phyloP scores from a whole-genome alignment of 2,113 vertebrate genomes.

The Apus apus region DNA sequence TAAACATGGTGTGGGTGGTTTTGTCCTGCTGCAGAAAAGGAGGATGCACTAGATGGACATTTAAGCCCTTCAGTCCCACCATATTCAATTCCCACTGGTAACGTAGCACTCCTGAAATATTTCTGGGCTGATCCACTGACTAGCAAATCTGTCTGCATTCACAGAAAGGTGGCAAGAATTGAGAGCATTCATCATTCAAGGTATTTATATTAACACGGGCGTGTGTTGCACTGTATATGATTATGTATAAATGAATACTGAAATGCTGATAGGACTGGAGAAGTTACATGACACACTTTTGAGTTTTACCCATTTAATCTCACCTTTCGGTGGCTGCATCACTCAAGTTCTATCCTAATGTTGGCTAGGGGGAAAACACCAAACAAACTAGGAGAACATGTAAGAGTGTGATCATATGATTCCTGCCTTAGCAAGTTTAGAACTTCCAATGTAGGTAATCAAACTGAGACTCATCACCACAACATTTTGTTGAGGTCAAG shows the following conservation, averaged over 20 bases:
- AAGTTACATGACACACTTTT: not conserved
- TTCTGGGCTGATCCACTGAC: not conserved
- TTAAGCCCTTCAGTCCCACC: not conserved
- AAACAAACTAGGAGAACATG: not conserved
- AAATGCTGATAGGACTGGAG: not conserved
- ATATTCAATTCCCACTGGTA: not conserved
- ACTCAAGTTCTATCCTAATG: not conserved
- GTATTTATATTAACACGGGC: not conserved
- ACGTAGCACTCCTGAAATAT: not conserved
- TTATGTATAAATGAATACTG: not conserved
- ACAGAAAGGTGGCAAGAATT: not conserved
- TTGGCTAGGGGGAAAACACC: not conserved
- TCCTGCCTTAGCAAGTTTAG: not conserved
- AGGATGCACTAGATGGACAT: not conserved
- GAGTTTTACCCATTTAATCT: not conserved
- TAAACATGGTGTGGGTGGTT: not conserved
- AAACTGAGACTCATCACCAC: not conserved
- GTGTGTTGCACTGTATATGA: not conserved
- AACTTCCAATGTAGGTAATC: not conserved
- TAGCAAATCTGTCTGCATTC: not conserved
- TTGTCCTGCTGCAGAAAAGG: not conserved
- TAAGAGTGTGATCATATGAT: not conserved
- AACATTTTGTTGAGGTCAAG: not conserved
- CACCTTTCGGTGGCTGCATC: not conserved
- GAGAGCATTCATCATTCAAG: not conserved